These are phyloP conservation scores for Micrastur ruficollis DNA, from an alignment of 2,797 vertebrate species.

Conservation along the genomic window DNA sequence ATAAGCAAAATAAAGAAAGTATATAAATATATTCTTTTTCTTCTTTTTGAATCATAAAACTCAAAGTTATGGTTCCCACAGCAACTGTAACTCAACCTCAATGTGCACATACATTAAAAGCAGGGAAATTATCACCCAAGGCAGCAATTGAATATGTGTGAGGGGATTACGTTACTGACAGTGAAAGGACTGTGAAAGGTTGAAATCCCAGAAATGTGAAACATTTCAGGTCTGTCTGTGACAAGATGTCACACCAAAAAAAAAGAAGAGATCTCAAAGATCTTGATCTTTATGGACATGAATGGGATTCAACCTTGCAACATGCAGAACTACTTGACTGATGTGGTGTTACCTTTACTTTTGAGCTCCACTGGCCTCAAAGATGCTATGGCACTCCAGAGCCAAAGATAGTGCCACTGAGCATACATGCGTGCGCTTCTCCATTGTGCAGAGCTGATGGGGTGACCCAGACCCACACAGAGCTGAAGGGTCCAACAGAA, in stretches of 20 bases:
- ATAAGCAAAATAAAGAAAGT: constrained; percentile 24
- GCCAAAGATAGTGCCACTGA: neutral
- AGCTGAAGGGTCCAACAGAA: neutral
- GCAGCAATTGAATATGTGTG: neutral
- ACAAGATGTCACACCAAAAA: neutral
- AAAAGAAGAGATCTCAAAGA: neutral
- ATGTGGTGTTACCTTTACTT: neutral
- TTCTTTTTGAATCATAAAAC: constrained; percentile 31
- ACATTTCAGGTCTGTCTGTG: neutral
- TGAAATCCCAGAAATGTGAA: constrained; percentile 4
- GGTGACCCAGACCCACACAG: neutral
- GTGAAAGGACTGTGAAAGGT: neutral
- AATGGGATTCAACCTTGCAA: neutral
- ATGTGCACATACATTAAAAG: constrained; percentile 32
- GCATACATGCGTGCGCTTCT: fast-evolving
- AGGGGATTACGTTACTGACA: neutral
- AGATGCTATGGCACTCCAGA: neutral
- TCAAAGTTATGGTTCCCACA: constrained; percentile 56
- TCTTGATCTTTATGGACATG: neutral
- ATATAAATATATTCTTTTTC: neutral
- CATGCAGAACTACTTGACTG: neutral
- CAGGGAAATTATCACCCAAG: constrained; percentile 23
- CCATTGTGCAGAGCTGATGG: neutral
- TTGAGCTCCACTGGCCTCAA: neutral
- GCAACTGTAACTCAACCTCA: constrained; percentile 44